Evolutionary conservation across 2,888 invertebrate species (phyloP).

Genomic region (Idaea aversata): DNA sequence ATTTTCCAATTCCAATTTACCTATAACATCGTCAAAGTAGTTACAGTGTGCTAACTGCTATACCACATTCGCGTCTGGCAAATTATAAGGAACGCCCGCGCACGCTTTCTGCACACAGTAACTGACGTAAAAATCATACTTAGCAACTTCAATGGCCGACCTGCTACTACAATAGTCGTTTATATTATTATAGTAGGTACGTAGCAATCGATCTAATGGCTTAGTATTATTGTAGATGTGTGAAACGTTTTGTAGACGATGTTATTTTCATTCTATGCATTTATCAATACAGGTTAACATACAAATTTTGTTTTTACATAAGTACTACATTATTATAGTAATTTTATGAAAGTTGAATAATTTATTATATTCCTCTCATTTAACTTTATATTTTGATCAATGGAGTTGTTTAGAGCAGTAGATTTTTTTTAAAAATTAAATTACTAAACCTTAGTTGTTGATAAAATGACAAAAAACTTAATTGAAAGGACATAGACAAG

Average conservation of each 20-base stretch:
- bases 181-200: constrained; percentile 28
- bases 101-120: constrained; percentile 78
- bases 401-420: background rate
- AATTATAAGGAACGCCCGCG: constrained; percentile 68
- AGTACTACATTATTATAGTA: too few species aligned
- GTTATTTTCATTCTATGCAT: constrained; percentile 8
- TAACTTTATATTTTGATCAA: too few species aligned
- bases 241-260: constrained; percentile 24
- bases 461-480: constrained; percentile 5
- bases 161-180: constrained; percentile 37
- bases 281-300: constrained; percentile 4
- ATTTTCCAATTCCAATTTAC: constrained; percentile 29
- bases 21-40: constrained; percentile 47
- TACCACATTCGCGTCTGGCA: constrained; percentile 54
- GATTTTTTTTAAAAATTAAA: background rate
- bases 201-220: constrained; percentile 37
- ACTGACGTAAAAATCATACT: constrained; percentile 65
- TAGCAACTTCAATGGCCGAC: constrained; percentile 49
- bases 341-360: background rate
- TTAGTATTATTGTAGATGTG: constrained; percentile 25
- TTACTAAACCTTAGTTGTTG: background rate
- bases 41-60: constrained; percentile 52
- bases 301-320: background rate
- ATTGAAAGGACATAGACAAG: background rate
- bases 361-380: background rate